Percentiles rank a stretch among this genome's conserved stretches.
Evolutionary conservation across 2,888 invertebrate genomes (phyloP).

Genomic region (Blera fallax): DNA sequence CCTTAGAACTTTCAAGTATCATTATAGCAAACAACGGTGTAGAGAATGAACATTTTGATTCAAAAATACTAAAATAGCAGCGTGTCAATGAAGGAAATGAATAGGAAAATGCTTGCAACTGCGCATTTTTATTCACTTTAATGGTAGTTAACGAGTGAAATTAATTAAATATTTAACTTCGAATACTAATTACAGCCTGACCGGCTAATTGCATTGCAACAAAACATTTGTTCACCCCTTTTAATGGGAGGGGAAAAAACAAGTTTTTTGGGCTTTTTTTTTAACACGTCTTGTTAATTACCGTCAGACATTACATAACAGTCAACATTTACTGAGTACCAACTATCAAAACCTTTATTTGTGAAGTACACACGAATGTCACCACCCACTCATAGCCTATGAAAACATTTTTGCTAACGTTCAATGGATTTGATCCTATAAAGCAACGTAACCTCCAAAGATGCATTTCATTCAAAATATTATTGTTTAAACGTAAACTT

Average conservation of each 20-base stretch:
- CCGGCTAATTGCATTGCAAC: not conserved
- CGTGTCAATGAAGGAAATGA: too few relatives aligned
- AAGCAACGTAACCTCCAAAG: not conserved
- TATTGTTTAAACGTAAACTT: not conserved
- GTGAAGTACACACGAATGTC: not conserved
- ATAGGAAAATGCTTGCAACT: not conserved
- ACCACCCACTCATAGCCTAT: not conserved
- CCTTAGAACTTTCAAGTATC: too few relatives aligned
- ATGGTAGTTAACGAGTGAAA: slow-evolving; percentile 19
- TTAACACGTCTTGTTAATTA: not conserved
- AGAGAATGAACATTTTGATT: too few relatives aligned
- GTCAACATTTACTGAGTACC: not conserved
- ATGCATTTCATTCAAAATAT: not conserved
- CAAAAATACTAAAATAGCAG: too few relatives aligned
- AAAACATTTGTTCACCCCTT: not conserved
- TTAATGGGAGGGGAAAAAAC: not conserved
- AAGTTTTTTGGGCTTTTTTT: not conserved
- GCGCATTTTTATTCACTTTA: not conserved
- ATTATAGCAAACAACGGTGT: too few relatives aligned
- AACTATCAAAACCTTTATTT: not conserved
- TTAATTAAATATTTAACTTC: slow-evolving; percentile 12
- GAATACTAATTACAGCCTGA: not conserved
- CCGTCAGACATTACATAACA: not conserved
- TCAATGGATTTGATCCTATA: not conserved
- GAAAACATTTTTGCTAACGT: not conserved